Conservation (phyloP, 2,888 invertebrate genomes). For the Chloroclystis v-ata region DNA sequence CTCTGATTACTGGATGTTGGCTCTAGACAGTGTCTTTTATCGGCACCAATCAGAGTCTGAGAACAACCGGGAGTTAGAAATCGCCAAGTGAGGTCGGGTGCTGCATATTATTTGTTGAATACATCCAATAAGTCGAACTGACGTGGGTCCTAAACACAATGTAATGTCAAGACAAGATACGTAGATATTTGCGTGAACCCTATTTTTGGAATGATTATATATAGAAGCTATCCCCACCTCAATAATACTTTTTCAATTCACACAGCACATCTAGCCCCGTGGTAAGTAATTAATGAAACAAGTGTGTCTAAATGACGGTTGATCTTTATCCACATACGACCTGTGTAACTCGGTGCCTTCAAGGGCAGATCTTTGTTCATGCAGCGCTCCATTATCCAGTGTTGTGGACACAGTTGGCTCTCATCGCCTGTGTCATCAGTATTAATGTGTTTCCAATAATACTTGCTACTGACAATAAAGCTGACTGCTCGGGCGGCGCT, state of each 20-base stretch:
- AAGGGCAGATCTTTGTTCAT: slow-evolving; percentile 68
- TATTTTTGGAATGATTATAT: too few species aligned
- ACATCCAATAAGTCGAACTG: not conserved
- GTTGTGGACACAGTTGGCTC: slow-evolving; percentile 74
- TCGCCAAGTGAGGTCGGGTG: slow-evolving; percentile 29
- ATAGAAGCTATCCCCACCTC: too few species aligned
- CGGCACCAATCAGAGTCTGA: slow-evolving; percentile 67
- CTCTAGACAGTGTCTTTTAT: slow-evolving; percentile 74
- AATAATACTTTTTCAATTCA: too few species aligned
- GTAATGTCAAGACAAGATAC: too few species aligned
- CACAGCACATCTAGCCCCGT: too few species aligned
- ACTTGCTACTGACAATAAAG: slow-evolving; percentile 67
- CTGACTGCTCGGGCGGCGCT: slow-evolving; percentile 61
- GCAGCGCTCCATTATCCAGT: slow-evolving; percentile 55
- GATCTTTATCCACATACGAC: slow-evolving; percentile 29
- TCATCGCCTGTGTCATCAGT: slow-evolving; percentile 74
- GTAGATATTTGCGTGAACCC: too few species aligned
- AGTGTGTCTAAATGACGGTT: slow-evolving; percentile 46
- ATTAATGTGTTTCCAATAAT: slow-evolving; percentile 72
- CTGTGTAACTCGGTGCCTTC: slow-evolving; percentile 46
- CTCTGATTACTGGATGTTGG: slow-evolving; percentile 78
- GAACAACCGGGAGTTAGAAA: slow-evolving; percentile 49
- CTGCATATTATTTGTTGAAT: not conserved
- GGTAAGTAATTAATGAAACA: slow-evolving; percentile 29
- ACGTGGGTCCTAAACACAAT: too few species aligned